Base-by-base conservation (phyloP, 2,113 vertebrate genomes). In the Jacana jacana region DNA sequence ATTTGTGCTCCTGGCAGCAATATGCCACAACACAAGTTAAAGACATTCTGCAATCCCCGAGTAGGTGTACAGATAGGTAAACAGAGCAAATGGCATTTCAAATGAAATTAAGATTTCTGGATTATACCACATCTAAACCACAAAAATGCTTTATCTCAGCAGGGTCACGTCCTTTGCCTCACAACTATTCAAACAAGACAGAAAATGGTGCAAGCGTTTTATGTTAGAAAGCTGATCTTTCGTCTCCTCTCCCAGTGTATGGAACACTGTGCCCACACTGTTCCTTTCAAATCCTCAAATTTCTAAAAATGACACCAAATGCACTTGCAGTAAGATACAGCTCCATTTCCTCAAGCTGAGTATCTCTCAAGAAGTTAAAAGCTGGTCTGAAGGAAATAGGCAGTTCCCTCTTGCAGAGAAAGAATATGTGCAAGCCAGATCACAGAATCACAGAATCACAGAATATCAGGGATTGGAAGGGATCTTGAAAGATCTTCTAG, bases 201-300 rank as follows among this genome's bases (percentile, higher is more conserved):
- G 61, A 79, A 92, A 96, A 89, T 4, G 23, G 40, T 60, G 31
- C 24, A 49, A 13, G 16, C 55, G 70, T 57, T 86, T 42, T 10
- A 68, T 1, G 3, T 75, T 64, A 77, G 42, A 65, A 94, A 88
- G 28, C 17, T 3, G 2, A 49, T 91, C 58, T 81, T 77, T 57
- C 48, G 42, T 68, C 72, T 77, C 35, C 33, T 68, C 6, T 1
- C 17, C 57, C 51, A 30, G 44, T 46, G 76, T 83, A 72, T 11
- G 48, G 91, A 96, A 92, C 58, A 35, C 24, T 60, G 65, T 93
- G 94, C 92, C 92, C 76, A 92, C 81, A 76, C 90, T 83, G 65
- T 81, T 96, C 88, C 73, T 94, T 87, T 81, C 78, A 86, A 65
- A 91, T 57, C 39, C 75, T 88, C 90, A 85, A 10, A 91, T 86